phyloP scores from a whole-genome alignment of 2,888 invertebrate species.

The Patella caerulea region DNA sequence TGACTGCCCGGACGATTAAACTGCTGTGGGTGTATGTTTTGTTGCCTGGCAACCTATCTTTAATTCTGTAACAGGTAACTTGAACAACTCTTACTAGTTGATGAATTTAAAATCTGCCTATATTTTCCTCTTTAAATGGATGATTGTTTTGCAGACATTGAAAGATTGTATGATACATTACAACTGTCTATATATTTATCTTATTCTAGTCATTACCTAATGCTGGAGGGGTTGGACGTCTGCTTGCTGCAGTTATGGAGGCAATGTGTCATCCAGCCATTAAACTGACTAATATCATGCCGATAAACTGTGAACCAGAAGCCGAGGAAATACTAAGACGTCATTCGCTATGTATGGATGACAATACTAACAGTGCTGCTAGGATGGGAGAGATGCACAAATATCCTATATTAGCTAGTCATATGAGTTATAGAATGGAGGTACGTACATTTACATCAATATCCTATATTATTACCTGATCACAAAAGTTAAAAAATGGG shows the following conservation, averaged over 20 bases:
- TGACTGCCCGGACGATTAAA: too few species aligned
- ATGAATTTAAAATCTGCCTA: too few species aligned
- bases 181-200: background rate
- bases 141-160: too few species aligned
- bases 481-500: constrained; percentile 83
- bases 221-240: constrained; percentile 74
- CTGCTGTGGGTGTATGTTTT: too few species aligned
- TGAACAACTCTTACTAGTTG: too few species aligned
- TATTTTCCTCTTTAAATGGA: too few species aligned
- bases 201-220: constrained; percentile 55
- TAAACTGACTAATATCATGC: constrained; percentile 82
- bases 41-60: too few species aligned
- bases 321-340: constrained; percentile 65
- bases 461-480: constrained; percentile 81
- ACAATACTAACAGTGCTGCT: constrained; percentile 72
- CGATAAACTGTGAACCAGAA: constrained; percentile 76
- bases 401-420: constrained; percentile 84
- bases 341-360: constrained; percentile 64
- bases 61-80: too few species aligned
- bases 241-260: constrained; percentile 86
- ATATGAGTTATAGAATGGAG: constrained; percentile 81
- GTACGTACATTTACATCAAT: constrained; percentile 71
- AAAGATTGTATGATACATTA: background rate
- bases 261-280: constrained; percentile 86
- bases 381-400: constrained; percentile 79